These are phyloP conservation scores for Trisateles emortualis DNA, from an alignment of 2,888 invertebrate species.

Conservation along the genomic window DNA sequence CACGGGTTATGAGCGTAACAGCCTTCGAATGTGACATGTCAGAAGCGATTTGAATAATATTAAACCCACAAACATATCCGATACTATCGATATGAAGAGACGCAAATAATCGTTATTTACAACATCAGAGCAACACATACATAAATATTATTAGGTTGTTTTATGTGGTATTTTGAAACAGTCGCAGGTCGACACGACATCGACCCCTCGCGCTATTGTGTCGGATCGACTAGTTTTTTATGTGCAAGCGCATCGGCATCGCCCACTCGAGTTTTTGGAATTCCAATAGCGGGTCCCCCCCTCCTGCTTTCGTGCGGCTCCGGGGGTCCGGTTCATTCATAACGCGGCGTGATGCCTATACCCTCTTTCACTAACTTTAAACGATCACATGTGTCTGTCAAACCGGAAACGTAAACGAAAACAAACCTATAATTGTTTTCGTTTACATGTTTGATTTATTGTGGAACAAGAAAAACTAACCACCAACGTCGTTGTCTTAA, in stretches of 20 bases:
- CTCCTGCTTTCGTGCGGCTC: constrained; percentile 41
- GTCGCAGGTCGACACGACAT: constrained; percentile 55
- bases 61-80: constrained; percentile 12
- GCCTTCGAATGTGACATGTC: constrained; percentile 35
- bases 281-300: constrained; percentile 60
- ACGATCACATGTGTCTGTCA: constrained; percentile 66
- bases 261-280: constrained; percentile 84
- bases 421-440: constrained; percentile 75
- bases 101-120: constrained; percentile 18
- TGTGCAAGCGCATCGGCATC: constrained; percentile 67
- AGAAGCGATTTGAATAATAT: constrained; percentile 41
- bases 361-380: constrained; percentile 53
- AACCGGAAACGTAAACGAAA: constrained; percentile 74
- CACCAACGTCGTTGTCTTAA: constrained; percentile 68
- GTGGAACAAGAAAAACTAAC: constrained; percentile 53
- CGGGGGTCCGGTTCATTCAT: constrained; percentile 83
- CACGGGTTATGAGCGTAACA: constrained; percentile 27
- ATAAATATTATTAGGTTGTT: constrained; percentile 51
- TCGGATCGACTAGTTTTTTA: constrained; percentile 74
- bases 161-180: constrained; percentile 51
- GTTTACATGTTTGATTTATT: constrained; percentile 67
- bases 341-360: constrained; percentile 73
- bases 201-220: constrained; percentile 66
- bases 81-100: neutral
- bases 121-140: constrained; percentile 29